Percentiles rank a stretch among this genome's conserved stretches.
Conservation (phyloP, 2,797 vertebrate genomes). For the Gymnodraco acuticeps region DNA sequence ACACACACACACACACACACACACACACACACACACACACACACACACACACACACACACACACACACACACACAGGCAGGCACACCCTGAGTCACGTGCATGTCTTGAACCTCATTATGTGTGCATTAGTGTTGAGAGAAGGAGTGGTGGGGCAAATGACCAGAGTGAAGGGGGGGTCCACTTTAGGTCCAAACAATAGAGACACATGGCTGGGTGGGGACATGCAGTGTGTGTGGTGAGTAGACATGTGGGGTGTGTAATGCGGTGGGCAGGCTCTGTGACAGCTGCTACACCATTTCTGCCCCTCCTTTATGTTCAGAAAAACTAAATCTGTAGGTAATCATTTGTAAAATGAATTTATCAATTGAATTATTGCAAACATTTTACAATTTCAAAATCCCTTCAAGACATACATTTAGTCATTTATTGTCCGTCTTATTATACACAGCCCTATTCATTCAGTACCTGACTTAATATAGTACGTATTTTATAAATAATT, state of each 20-base stretch:
- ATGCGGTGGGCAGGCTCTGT: conserved; percentile 46
- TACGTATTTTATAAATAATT: not conserved
- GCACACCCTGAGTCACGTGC: conserved; percentile 29
- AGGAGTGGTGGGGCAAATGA: conserved; percentile 23
- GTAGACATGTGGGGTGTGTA: conserved; percentile 64
- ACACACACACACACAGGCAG: conserved; percentile 9
- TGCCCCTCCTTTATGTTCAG: conserved; percentile 40
- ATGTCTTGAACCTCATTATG: conserved; percentile 44
- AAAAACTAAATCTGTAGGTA: conserved; percentile 41
- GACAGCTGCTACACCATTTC: conserved; percentile 76
- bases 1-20: not conserved
- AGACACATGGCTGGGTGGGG: conserved; percentile 78
- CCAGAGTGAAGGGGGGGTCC: conserved; percentile 43
- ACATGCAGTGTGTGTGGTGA: conserved; percentile 17
- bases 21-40: not conserved
- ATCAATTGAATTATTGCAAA: not conserved
- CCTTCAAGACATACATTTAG: not conserved
- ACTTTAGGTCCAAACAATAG: conserved; percentile 77
- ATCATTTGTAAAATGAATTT: not conserved
- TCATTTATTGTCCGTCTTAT: too few relatives aligned
- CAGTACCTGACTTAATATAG: too few relatives aligned
- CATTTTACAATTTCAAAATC: not conserved
- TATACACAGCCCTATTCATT: not conserved
- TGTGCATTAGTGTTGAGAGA: conserved; percentile 51
- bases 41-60: conserved; percentile 9